Evolutionary conservation across 2,888 invertebrate genomes (phyloP), one percentile per base, ranked within the genome.

Genomic region (Archips crataeganus): DNA sequence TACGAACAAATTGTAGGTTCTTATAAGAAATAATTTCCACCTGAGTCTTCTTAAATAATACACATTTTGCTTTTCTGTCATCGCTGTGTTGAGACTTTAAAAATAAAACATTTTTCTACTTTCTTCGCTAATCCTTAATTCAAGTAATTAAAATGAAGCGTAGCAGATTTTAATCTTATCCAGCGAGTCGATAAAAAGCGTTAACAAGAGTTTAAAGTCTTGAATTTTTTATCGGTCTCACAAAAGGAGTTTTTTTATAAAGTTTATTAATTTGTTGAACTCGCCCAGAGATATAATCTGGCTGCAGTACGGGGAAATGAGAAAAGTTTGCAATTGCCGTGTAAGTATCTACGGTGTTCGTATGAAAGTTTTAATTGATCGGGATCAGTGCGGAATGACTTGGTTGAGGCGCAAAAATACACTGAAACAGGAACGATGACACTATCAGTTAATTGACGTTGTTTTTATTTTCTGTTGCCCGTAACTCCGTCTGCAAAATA

Each of bases 291-390:
- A 59, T 64, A 74, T 74, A 70, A 74, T 70, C 74, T 45, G 54
- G 60, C 66, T 69, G 68, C 74, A 76, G 66, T 78, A 76, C 75
- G 71, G 57, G 60, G 70, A 75, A 82, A 84, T 82, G 79, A 80
- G 80, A 80, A 84, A 84, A 83, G 77, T 83, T 84, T 74, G 60
- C 75, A 68, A 76, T 77, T 74, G 74, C 75, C 75, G 69, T 69
- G 69, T 74, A 69, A 73, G 69, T 72, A 77, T 77, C 71, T 74
- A 75, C 74, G 63, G 75, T 42, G 74, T 63, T 75, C 69, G 70
- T 71, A 71, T 75, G 77, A 77, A 82, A 82, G 78, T 84, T 83
- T 81, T 82, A 82, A 82, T 82, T 82, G 79, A 82, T 81, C 78
- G 70, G 73, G 32, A 68, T 71, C 59, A 59, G 67, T 71, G 71